Percentiles rank a stretch among this genome's conserved stretches.
phyloP scores from a whole-genome alignment of 2,113 vertebrate genomes.

The Podarcis raffonei region DNA sequence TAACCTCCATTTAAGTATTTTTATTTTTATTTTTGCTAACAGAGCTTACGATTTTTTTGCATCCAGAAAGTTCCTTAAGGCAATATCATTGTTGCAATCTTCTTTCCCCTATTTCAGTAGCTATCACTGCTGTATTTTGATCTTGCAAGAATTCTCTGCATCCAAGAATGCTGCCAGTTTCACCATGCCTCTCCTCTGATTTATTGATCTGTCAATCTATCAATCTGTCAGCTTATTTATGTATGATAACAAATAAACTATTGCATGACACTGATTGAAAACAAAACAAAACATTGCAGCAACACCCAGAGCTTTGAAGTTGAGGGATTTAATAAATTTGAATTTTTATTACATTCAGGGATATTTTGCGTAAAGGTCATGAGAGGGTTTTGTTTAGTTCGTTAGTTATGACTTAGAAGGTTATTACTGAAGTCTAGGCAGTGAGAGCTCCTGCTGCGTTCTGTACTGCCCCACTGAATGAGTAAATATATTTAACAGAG shows the following conservation, averaged over 20 bases:
- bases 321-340: slow-evolving; percentile 22
- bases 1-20: too few relatives aligned
- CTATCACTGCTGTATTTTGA: neutral
- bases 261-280: neutral
- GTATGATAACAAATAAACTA: neutral
- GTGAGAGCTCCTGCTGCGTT: neutral
- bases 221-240: neutral
- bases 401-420: slow-evolving; percentile 18
- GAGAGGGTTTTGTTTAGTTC: neutral
- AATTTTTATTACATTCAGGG: slow-evolving; percentile 28
- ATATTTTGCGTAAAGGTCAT: slow-evolving; percentile 7
- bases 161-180: neutral
- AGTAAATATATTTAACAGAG: slow-evolving; percentile 13
- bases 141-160: neutral
- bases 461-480: slow-evolving; percentile 14
- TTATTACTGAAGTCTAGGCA: slow-evolving; percentile 19
- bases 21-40: neutral
- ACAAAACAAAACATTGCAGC: neutral
- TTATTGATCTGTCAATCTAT: neutral
- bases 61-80: neutral
- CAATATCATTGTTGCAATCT: neutral
- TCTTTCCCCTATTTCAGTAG: neutral
- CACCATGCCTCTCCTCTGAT: neutral
- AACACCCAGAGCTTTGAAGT: neutral
- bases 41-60: neutral